Evolutionary conservation across 2,113 vertebrate genomes (phyloP).

Genomic region (Oncorhynchus tshawytscha): DNA sequence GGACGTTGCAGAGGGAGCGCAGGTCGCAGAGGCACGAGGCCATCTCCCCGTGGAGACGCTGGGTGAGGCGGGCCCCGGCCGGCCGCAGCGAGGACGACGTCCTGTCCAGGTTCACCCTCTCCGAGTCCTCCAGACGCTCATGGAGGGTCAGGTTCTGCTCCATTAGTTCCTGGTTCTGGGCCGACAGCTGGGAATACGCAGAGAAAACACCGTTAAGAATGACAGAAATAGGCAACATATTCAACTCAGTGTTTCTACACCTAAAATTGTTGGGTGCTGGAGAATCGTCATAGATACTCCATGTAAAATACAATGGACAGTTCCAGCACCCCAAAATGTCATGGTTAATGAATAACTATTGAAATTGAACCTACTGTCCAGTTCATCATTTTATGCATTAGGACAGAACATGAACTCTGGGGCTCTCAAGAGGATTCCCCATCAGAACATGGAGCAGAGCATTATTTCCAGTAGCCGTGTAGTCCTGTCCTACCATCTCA

Average conservation of each 20-base stretch:
- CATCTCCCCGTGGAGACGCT: slow-evolving; percentile 82
- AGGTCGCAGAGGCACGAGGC: slow-evolving; percentile 86
- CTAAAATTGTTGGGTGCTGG: too few species aligned
- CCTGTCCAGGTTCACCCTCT: slow-evolving; percentile 51
- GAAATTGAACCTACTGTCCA: too few species aligned
- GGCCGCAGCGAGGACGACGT: slow-evolving; percentile 60
- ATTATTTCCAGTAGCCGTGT: background rate
- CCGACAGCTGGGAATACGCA: slow-evolving; percentile 78
- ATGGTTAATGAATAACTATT: too few species aligned
- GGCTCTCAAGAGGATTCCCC: background rate
- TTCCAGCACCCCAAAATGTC: too few species aligned
- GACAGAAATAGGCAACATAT: too few species aligned
- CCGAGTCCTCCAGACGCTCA: slow-evolving; percentile 79
- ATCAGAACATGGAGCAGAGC: too few species aligned
- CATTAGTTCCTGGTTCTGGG: slow-evolving; percentile 94
- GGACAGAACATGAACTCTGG: too few species aligned
- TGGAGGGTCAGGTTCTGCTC: slow-evolving; percentile 92
- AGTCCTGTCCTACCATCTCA: slow-evolving; percentile 49
- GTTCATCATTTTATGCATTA: too few species aligned
- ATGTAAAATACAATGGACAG: too few species aligned
- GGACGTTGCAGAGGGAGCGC: slow-evolving; percentile 89
- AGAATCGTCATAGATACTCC: too few species aligned
- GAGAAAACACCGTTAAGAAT: background rate
- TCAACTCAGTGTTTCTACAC: too few species aligned
- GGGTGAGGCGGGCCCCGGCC: slow-evolving; percentile 64